Evolutionary conservation across 2,888 invertebrate genomes (phyloP).

Genomic region (Syrphus vitripennis): DNA sequence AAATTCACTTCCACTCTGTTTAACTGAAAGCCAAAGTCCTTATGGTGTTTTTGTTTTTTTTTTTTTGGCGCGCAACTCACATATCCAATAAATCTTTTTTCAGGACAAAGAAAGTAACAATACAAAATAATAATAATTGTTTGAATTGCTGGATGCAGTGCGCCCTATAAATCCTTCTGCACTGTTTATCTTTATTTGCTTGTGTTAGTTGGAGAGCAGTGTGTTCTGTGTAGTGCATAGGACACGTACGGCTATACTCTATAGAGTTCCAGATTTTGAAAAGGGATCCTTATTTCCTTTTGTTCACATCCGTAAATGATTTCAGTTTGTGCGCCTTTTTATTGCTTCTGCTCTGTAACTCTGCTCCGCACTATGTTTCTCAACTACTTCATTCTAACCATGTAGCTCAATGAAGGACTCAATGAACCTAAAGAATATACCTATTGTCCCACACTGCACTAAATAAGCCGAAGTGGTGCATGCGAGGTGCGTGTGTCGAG

Average conservation of each 20-base stretch:
- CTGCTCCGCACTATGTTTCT: slow-evolving; percentile 9
- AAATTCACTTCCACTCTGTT: slow-evolving; percentile 34
- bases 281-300: slow-evolving; percentile 62
- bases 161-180: slow-evolving; percentile 33
- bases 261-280: not conserved
- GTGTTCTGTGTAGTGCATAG: slow-evolving; percentile 21
- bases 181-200: not conserved
- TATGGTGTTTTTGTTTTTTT: slow-evolving; percentile 27
- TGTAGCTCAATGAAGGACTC: slow-evolving; percentile 47
- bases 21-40: slow-evolving; percentile 1
- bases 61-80: slow-evolving; percentile 60
- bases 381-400: slow-evolving; percentile 18
- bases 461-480: slow-evolving; percentile 41
- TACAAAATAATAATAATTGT: not conserved
- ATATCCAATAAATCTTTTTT: slow-evolving; percentile 54
- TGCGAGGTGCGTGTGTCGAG: slow-evolving; percentile 68
- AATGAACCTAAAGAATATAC: slow-evolving; percentile 66
- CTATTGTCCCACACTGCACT: slow-evolving; percentile 51
- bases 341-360: slow-evolving; percentile 6
- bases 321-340: slow-evolving; percentile 46
- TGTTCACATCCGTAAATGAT: slow-evolving; percentile 59
- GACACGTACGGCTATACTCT: slow-evolving; percentile 20
- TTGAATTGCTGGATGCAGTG: slow-evolving; percentile 34
- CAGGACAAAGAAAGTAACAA: slow-evolving; percentile 12
- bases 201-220: slow-evolving; percentile 29